A percentile compares a stretch with the other conserved stretches of the same genome.
Evolutionary conservation across 2,113 vertebrate species (phyloP).

Genomic region (Percopsis transmontana): DNA sequence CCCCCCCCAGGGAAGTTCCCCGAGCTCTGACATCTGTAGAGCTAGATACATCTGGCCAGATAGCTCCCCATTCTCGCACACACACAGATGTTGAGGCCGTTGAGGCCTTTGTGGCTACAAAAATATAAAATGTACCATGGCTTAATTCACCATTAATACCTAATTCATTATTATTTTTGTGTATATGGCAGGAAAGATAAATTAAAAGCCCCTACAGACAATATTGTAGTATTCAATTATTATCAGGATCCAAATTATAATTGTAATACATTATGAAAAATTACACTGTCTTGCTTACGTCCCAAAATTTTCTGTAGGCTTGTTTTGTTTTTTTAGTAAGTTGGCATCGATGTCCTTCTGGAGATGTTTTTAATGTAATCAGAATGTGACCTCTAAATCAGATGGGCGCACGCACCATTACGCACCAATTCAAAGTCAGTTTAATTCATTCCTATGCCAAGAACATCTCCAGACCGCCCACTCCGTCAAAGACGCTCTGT

Average conservation of each 20-base stretch:
- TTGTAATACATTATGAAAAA: too few species aligned
- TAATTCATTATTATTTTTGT: not conserved
- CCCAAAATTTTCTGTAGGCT: not conserved
- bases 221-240: too few species aligned
- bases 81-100: conserved; percentile 21
- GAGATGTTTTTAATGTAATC: not conserved
- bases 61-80: conserved; percentile 30
- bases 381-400: not conserved
- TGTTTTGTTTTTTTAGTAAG: not conserved
- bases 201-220: too few species aligned
- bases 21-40: conserved; percentile 57
- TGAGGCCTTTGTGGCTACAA: not conserved
- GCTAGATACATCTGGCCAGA: conserved; percentile 24
- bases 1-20: conserved; percentile 39
- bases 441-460: conserved; percentile 7
- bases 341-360: not conserved
- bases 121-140: conserved; percentile 11
- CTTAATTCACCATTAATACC: not conserved
- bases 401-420: not conserved
- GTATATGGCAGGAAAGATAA: too few species aligned
- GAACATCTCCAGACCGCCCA: conserved; percentile 18
- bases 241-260: too few species aligned
- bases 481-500: conserved; percentile 41
- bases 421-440: not conserved
- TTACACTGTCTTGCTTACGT: not conserved